A percentile compares a stretch with the other conserved stretches of the same genome.
These are phyloP conservation scores for Orientallactaga sibirica DNA, from an alignment of 2,797 vertebrate genomes.

Conservation along the genomic window DNA sequence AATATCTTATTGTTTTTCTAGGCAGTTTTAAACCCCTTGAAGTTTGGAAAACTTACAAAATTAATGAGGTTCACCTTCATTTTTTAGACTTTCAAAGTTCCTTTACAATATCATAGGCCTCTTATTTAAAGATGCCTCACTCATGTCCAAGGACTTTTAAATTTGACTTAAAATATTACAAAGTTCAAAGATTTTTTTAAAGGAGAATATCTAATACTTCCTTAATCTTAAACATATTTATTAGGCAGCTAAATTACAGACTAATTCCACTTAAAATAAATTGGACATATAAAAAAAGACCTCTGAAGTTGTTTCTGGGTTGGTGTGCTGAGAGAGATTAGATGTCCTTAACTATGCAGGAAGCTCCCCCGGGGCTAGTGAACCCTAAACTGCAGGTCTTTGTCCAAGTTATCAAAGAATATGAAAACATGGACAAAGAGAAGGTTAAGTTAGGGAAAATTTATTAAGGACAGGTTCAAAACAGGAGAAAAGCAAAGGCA, in stretches of 20 bases:
- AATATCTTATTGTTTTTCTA: conserved; percentile 66
- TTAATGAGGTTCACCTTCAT: conserved; percentile 71
- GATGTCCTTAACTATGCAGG: no score
- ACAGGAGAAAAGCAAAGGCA: no score
- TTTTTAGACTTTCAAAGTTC: conserved; percentile 57
- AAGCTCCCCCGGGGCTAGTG: no score
- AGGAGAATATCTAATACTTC: not conserved
- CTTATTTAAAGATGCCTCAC: conserved; percentile 57
- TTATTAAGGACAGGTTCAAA: no score
- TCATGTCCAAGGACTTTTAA: conserved; percentile 53
- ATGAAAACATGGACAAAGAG: no score
- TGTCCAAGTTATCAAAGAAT: no score
- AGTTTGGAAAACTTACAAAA: conserved; percentile 65
- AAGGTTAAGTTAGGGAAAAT: no score
- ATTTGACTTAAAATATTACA: not conserved
- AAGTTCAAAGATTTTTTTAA: conserved; percentile 37
- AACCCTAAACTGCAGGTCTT: no score
- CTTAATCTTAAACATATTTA: conserved; percentile 13
- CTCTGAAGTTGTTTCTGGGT: not conserved
- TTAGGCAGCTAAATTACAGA: not conserved
- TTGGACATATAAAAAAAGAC: conserved; percentile 12
- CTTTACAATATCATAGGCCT: not conserved
- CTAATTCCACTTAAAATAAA: conserved; percentile 22
- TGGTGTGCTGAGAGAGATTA: no score
- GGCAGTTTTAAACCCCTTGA: conserved; percentile 26